Evolutionary conservation across 2,888 invertebrate genomes (phyloP).

Genomic region (Drosophila fungiperda): DNA sequence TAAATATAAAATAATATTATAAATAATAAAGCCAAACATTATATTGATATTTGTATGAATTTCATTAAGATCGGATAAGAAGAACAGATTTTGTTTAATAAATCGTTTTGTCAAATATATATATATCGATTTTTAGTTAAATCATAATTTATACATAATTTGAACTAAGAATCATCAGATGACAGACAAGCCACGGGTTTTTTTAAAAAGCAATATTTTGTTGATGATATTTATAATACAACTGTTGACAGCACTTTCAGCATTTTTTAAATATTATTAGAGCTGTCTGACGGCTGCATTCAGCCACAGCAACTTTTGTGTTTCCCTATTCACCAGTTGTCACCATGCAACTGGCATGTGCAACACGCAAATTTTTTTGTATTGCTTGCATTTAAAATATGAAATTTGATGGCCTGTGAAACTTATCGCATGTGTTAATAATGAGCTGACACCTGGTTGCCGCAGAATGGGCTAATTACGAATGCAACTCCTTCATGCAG

Average conservation of each 20-base stretch:
- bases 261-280: neutral
- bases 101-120: too few relatives aligned
- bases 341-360: constrained; percentile 1
- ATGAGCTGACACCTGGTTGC: constrained; percentile 37
- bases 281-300: constrained; percentile 7
- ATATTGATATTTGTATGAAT: too few relatives aligned
- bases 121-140: neutral
- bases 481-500: constrained; percentile 46
- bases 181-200: too few relatives aligned
- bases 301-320: constrained; percentile 32
- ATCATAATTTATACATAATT: neutral
- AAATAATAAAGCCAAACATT: too few relatives aligned
- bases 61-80: too few relatives aligned
- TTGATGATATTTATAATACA: neutral
- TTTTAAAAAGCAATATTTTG: too few relatives aligned
- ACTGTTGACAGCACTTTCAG: neutral
- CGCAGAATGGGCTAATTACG: constrained; percentile 55
- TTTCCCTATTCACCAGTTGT: constrained; percentile 14
- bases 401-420: constrained; percentile 12
- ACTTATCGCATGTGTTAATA: constrained; percentile 37
- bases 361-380: constrained; percentile 12
- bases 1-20: too few relatives aligned
- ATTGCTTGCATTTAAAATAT: constrained; percentile 35
- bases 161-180: neutral
- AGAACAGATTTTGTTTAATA: too few relatives aligned